These are phyloP conservation scores for Prenolepis imparis DNA, from an alignment of 2,888 invertebrate species.

Conservation along the genomic window DNA sequence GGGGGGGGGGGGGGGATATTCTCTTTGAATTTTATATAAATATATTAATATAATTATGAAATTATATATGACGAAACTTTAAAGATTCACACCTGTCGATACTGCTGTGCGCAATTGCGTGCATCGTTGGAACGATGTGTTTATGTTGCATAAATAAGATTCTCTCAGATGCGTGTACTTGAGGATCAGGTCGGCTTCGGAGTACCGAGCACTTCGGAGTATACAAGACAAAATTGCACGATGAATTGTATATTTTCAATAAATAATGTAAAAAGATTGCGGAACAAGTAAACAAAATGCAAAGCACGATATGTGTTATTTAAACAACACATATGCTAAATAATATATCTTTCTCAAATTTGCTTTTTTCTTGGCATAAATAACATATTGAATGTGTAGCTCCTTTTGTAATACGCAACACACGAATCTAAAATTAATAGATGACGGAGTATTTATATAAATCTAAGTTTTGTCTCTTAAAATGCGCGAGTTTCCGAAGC, in stretches of 20 bases:
- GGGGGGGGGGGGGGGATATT: too few species aligned
- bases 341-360: neutral
- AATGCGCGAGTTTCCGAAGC: neutral
- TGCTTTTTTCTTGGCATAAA: neutral
- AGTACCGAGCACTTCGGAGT: neutral
- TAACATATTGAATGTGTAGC: neutral
- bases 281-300: neutral
- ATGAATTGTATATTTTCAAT: neutral
- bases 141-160: slow-evolving; percentile 25
- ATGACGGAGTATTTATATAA: slow-evolving; percentile 1
- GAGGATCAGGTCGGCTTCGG: neutral
- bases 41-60: neutral
- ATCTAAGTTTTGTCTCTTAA: neutral
- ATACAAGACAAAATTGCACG: neutral
- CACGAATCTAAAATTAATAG: neutral
- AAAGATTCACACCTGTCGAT: neutral
- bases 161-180: neutral
- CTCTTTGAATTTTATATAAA: neutral
- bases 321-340: neutral
- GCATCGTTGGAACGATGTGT: neutral
- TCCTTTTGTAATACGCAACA: neutral
- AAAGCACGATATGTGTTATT: neutral
- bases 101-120: neutral
- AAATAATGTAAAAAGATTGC: neutral
- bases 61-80: too few species aligned